phyloP scores from a whole-genome alignment of 2,113 vertebrate genomes.

The Phylloscopus whistleri region DNA sequence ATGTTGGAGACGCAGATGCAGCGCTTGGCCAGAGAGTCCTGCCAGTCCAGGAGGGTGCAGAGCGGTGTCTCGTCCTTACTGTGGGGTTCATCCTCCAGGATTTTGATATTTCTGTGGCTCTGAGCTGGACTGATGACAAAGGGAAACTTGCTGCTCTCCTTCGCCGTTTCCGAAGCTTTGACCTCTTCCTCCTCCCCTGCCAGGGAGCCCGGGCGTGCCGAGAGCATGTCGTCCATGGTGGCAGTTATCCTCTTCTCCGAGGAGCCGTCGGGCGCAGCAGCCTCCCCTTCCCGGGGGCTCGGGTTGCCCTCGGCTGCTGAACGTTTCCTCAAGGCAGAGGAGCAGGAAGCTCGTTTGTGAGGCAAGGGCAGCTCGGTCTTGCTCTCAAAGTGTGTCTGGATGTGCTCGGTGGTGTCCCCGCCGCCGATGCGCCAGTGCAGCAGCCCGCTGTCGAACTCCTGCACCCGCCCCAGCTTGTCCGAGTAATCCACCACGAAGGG shows the following conservation, averaged over 20 bases:
- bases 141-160: conserved; percentile 79
- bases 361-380: conserved; percentile 78
- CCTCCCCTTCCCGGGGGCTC: conserved; percentile 65
- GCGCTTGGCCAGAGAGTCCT: conserved; percentile 93
- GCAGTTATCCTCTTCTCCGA: conserved; percentile 82
- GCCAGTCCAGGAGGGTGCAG: conserved; percentile 91
- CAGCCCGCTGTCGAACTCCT: conserved; percentile 95
- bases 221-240: conserved; percentile 89
- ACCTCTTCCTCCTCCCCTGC: conserved; percentile 82
- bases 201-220: conserved; percentile 81
- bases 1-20: conserved; percentile 97
- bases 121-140: conserved; percentile 75
- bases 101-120: conserved; percentile 82
- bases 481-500: conserved; percentile 87
- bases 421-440: conserved; percentile 97
- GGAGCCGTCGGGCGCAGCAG: conserved; percentile 67
- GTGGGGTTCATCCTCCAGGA: conserved; percentile 97
- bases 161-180: conserved; percentile 65
- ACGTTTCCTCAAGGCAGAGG: conserved; percentile 67
- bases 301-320: conserved; percentile 62
- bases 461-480: conserved; percentile 84
- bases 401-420: conserved; percentile 96
- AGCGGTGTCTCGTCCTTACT: conserved; percentile 97
- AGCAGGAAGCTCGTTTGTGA: conserved; percentile 74
- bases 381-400: conserved; percentile 97